These are phyloP conservation scores for Tichodroma muraria DNA, from an alignment of 2,113 vertebrate species.

Conservation along the genomic window DNA sequence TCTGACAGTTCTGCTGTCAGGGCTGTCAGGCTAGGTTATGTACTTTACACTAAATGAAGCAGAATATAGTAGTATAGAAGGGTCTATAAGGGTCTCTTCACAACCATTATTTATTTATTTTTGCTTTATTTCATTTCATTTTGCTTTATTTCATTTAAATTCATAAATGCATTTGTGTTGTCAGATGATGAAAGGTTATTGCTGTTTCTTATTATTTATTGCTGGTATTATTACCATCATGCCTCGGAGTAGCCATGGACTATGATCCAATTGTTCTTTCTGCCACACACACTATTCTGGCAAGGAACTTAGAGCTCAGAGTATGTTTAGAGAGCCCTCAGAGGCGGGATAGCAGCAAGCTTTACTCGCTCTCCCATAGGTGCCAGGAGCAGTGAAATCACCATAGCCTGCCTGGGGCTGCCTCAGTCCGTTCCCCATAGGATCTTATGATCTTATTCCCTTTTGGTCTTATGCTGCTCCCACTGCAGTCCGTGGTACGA, in stretches of 20 bases:
- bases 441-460: background rate
- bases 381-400: background rate
- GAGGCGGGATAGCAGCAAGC: accelerated
- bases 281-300: background rate
- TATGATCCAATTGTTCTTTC: background rate
- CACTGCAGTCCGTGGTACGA: accelerated
- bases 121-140: too few species aligned
- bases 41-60: constrained; percentile 17
- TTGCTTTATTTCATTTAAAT: too few species aligned
- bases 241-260: background rate
- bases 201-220: background rate
- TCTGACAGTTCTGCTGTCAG: constrained; percentile 29
- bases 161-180: background rate
- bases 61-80: background rate
- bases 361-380: accelerated
- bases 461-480: background rate
- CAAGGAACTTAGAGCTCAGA: background rate
- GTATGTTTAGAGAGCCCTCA: background rate
- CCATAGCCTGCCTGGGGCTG: accelerated
- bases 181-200: background rate
- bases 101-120: constrained; percentile 20
- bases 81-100: background rate
- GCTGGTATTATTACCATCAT: background rate
- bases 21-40: background rate
- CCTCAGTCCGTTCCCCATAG: background rate